phyloP scores from a whole-genome alignment of 1,140 invertebrate genomes.

The Drosophila punjabiensis region DNA sequence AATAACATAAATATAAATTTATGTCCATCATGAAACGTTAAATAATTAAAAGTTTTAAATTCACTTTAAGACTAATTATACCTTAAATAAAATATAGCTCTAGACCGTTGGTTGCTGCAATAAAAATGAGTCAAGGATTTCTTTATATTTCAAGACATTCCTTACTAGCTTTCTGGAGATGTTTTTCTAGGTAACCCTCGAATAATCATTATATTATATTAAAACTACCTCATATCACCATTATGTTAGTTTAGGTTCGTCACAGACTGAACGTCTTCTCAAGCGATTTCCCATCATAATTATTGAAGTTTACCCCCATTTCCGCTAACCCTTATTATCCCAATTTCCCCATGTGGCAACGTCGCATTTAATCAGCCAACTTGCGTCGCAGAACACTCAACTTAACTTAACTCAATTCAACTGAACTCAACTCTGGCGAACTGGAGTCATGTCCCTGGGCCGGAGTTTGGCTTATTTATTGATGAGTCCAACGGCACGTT shows the following conservation, averaged over 20 bases:
- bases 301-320: slow-evolving; percentile 27
- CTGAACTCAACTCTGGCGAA: not conserved
- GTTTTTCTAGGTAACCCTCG: not conserved
- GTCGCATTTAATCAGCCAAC: slow-evolving; percentile 45
- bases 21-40: not conserved
- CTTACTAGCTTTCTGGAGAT: too few species aligned
- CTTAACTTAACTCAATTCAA: slow-evolving; percentile 16
- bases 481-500: slow-evolving; percentile 72
- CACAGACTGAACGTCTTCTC: not conserved
- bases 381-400: slow-evolving; percentile 27
- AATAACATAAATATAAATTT: not conserved
- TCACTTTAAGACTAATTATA: not conserved
- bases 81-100: too few species aligned
- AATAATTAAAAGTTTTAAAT: too few species aligned
- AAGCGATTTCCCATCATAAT: slow-evolving; percentile 11
- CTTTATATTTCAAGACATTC: not conserved
- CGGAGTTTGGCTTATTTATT: slow-evolving; percentile 69
- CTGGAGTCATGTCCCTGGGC: slow-evolving; percentile 39
- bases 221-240: not conserved
- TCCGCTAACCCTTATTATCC: slow-evolving; percentile 12
- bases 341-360: slow-evolving; percentile 36
- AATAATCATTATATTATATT: not conserved
- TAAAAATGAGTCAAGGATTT: not conserved
- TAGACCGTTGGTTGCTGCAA: too few species aligned
- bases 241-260: not conserved